Conservation (phyloP, 2,113 vertebrate species). For the Corythaeola cristata region DNA sequence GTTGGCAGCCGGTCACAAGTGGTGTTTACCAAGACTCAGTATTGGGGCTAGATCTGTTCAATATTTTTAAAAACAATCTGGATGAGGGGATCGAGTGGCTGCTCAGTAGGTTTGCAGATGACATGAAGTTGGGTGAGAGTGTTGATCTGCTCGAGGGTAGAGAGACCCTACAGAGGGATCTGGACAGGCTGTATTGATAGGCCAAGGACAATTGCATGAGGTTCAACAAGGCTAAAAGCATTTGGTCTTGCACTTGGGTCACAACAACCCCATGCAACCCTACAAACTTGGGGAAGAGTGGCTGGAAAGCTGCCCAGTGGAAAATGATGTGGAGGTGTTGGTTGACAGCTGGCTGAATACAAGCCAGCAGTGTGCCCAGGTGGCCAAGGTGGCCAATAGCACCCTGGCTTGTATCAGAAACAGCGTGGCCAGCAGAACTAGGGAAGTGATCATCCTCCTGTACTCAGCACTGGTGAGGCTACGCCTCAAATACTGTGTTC, state of each 20-base stretch:
- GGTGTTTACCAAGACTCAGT: background rate
- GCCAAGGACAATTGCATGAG: background rate
- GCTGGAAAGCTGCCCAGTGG: background rate
- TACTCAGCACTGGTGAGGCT: background rate
- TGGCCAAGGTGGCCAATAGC: background rate
- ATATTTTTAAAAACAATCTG: background rate
- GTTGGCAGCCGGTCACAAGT: no score
- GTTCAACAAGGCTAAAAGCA: background rate
- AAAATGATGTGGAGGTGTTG: background rate
- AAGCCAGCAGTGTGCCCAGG: background rate
- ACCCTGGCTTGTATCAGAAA: background rate
- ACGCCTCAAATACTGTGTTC: background rate
- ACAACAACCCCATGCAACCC: background rate
- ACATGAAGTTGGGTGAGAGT: background rate
- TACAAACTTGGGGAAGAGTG: background rate
- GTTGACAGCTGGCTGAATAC: background rate
- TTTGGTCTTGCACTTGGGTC: background rate
- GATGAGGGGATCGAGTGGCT: background rate
- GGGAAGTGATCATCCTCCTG: background rate
- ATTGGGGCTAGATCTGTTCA: background rate
- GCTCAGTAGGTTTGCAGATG: background rate
- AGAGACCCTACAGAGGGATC: background rate
- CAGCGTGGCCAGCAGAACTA: no score
- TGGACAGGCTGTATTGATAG: background rate
- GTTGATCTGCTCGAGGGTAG: background rate